Evolutionary conservation across 2,888 invertebrate genomes (phyloP), one percentile per base, ranked within the genome.

Genomic region (Meandrusa payeni): DNA sequence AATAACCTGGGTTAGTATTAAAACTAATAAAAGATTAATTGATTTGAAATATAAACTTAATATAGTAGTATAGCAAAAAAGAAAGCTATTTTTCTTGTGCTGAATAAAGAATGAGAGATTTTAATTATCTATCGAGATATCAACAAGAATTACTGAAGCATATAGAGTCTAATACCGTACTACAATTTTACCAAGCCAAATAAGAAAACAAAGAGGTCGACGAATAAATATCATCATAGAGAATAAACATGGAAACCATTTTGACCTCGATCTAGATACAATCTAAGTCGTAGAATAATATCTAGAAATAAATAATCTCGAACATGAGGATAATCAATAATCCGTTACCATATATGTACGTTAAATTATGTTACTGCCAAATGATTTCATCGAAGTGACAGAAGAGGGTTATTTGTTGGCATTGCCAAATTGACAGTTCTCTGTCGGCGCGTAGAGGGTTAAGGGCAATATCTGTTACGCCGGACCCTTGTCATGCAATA

Each of bases 361-460:
- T 22, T 27, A 15, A 42, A 29, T 34, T 41, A 23, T 20, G 19
- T 26, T 27, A 36, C 33, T 27, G 19, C n/a, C 38, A 13, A 36
- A 40, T 49, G 47, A 52, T 55, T 52, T 48, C 40, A 50, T 50
- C 46, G 43, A 48, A 46, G 41, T 54, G 58, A 58, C 55, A 55
- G 52, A 40, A 51, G 57, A 57, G 50, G 57, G 51, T 57, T 58
- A 57, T 62, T 54, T 57, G 52, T 57, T 52, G 71, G 73, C 64
- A 70, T 67, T 71, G 76, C 67, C 54, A 77, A 78, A 77, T 80
- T 77, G 80, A 79, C 77, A 76, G 75, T 69, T 75, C 69, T 73
- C 64, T 70, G 75, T 69, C 73, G 70, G 70, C 13, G 55, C 59
- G 55, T 61, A 56, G 58, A 50, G 59, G 59, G 47, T 48, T 41